These are phyloP conservation scores for Drosophila antonietae DNA, from an alignment of 2,888 invertebrate species.

Conservation along the genomic window DNA sequence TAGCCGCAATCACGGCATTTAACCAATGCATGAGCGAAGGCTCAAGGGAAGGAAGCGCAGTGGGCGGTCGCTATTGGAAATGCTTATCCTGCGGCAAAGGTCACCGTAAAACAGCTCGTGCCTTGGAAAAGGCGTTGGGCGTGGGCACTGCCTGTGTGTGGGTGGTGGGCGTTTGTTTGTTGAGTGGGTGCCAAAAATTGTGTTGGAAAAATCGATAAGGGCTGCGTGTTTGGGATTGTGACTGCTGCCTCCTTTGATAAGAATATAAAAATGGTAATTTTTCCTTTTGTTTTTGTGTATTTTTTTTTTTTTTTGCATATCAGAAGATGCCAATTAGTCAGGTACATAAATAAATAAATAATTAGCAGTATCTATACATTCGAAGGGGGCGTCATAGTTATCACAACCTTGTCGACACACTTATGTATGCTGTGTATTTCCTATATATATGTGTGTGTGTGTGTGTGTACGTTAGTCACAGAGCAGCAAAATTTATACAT, in stretches of 20 bases:
- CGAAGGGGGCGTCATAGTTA: constrained; percentile 51
- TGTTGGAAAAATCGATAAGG: constrained; percentile 54
- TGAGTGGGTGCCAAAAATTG: constrained; percentile 19
- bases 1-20: constrained; percentile 18
- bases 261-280: constrained; percentile 33
- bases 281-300: neutral
- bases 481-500: constrained; percentile 14
- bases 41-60: neutral
- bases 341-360: constrained; percentile 13
- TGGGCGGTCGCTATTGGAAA: constrained; percentile 5
- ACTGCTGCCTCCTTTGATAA: constrained; percentile 37
- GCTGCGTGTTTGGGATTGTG: constrained; percentile 8
- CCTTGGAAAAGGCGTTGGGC: constrained; percentile 20
- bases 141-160: constrained; percentile 17
- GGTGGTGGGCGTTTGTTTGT: constrained; percentile 14
- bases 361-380: constrained; percentile 6
- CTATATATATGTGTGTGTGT: constrained; percentile 12
- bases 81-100: constrained; percentile 55
- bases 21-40: neutral
- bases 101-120: constrained; percentile 32
- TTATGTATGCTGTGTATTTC: constrained; percentile 3
- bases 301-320: constrained; percentile 20
- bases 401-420: constrained; percentile 36
- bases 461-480: constrained; percentile 50
- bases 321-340: constrained; percentile 6